Evolutionary conservation across 2,888 invertebrate genomes (phyloP), one percentile per base, ranked within the genome.

Genomic region (Polia nebulosa): DNA sequence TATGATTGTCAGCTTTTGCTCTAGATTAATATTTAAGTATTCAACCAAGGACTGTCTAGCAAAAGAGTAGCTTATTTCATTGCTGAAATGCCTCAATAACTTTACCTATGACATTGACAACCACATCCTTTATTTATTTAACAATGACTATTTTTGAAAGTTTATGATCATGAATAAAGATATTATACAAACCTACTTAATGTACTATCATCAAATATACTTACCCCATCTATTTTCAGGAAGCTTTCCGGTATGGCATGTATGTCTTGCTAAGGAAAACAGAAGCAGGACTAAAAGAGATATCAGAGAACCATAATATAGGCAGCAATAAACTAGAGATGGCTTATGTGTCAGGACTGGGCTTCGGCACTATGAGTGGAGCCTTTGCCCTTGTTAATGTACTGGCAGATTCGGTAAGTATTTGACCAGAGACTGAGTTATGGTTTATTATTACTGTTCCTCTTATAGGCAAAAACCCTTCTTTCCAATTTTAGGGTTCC

Each of bases 341-440:
- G 90, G 99, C 99, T 0, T 99, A 99, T 93, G 99, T 99, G 2
- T 98, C 99, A 45, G 99, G 99, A 0, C 96, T 99, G 44, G 99
- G 99, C 2, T 99, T 99, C 95, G 99, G 99, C 49, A 96, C 98
- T 3, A 99, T 99, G 95, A 98, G 99, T 89, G 99, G 99, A 57
- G 98, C 98, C 44, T 99, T 99, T 94, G 98, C 99, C 0, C 94
- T 99, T 71, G 97, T 99, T 32, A 99, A 99, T 96, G 98, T 99
- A 0, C 94, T 99, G 56, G 99, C 99, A 25, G 99, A 99, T 93
- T 97, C 99, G 72, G 97, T 97, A 86, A 95, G 96, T 92, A 36
- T 29, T 29, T 13, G 1, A 13, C 3, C 29, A 5, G 6, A 15
- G 22, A 25, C 1, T 13, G n/a, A n/a, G 2, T 52, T 13, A 17